phyloP scores from a whole-genome alignment of 2,888 invertebrate genomes.

The Trissolcus japonicus region DNA sequence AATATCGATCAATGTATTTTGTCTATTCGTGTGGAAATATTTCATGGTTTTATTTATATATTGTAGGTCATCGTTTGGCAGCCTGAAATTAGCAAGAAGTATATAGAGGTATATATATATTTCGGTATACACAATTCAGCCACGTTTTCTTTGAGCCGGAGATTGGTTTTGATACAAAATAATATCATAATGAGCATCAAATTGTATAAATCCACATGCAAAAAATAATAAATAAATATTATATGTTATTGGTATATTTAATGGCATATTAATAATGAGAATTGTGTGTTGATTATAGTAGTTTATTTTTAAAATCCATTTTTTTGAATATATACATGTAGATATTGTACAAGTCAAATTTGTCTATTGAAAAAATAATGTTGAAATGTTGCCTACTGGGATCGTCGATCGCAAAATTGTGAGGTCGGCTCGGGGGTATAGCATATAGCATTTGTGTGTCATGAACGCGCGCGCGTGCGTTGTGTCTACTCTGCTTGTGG shows the following conservation, averaged over 20 bases:
- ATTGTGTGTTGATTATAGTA: too few relatives aligned
- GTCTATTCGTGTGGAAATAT: constrained; percentile 23
- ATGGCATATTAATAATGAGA: too few relatives aligned
- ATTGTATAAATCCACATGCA: too few relatives aligned
- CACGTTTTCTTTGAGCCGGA: too few relatives aligned
- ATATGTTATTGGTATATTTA: too few relatives aligned
- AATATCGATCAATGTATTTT: constrained; percentile 10
- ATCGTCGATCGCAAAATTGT: constrained; percentile 17
- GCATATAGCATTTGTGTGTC: constrained; percentile 69
- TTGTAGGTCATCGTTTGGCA: constrained; percentile 26
- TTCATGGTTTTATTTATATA: constrained; percentile 24
- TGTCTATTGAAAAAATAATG: neutral
- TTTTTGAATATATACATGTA: too few relatives aligned
- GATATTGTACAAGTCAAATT: too few relatives aligned
- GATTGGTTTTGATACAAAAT: too few relatives aligned
- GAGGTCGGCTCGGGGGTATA: constrained; percentile 30
- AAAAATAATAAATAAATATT: too few relatives aligned
- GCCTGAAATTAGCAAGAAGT: neutral
- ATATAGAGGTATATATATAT: neutral
- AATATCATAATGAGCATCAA: too few relatives aligned
- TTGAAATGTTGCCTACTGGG: neutral
- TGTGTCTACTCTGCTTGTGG: constrained; percentile 54
- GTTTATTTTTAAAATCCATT: too few relatives aligned
- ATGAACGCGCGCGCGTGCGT: constrained; percentile 72
- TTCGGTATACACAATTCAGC: too few relatives aligned